Percentiles rank a stretch among this genome's conserved stretches.
Conservation (phyloP, 2,888 invertebrate species). For the Tenthredo amoena region DNA sequence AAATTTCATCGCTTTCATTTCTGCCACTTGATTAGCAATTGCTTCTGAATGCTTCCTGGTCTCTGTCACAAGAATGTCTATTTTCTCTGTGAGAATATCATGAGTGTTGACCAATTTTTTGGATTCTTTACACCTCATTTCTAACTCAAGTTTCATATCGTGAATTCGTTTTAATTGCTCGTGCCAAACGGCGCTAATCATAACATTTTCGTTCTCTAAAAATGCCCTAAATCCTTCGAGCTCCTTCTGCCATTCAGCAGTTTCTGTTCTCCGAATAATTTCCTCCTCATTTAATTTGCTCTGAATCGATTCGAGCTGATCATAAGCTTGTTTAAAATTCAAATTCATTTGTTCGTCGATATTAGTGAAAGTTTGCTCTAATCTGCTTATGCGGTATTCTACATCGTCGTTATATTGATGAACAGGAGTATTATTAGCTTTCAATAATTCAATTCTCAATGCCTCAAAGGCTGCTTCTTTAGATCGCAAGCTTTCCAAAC, state of each 20-base stretch:
- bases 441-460: conserved; percentile 61
- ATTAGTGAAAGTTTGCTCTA: conserved; percentile 61
- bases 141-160: conserved; percentile 80
- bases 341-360: conserved; percentile 61
- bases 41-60: conserved; percentile 59
- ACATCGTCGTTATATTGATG: conserved; percentile 53
- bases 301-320: conserved; percentile 58
- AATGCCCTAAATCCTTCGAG: conserved; percentile 73
- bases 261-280: conserved; percentile 58
- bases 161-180: conserved; percentile 75
- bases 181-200: conserved; percentile 74
- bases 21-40: conserved; percentile 51
- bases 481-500: conserved; percentile 58
- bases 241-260: conserved; percentile 63
- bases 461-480: conserved; percentile 64
- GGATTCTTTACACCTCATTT: conserved; percentile 78
- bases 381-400: conserved; percentile 58
- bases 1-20: conserved; percentile 63
- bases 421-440: conserved; percentile 59
- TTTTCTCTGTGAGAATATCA: conserved; percentile 78
- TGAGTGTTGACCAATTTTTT: conserved; percentile 78
- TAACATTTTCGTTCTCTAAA: conserved; percentile 74
- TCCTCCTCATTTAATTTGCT: conserved; percentile 58
- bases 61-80: conserved; percentile 79
- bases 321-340: conserved; percentile 62